A percentile compares a stretch with the other conserved stretches of the same genome.
Evolutionary conservation across 2,113 vertebrate species (phyloP).

Genomic region (Corvus moneduloides): DNA sequence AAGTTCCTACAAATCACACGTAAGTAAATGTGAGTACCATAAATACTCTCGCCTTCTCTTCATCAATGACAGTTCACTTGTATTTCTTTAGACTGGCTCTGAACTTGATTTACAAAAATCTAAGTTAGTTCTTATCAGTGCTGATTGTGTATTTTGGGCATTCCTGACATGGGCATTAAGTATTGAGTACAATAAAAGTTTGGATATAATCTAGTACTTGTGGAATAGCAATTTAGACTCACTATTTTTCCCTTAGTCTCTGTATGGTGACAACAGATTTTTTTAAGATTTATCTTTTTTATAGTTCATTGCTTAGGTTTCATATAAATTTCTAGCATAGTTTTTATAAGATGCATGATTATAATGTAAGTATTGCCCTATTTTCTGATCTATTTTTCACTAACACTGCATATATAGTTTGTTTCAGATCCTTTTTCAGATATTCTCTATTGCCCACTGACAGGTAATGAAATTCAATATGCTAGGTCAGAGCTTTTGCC

Average conservation of each 20-base stretch:
- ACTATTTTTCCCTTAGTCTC: neutral
- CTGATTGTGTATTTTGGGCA: neutral
- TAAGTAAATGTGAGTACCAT: neutral
- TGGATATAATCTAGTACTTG: neutral
- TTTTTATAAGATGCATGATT: neutral
- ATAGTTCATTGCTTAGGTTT: neutral
- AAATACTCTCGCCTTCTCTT: neutral
- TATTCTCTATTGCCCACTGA: neutral
- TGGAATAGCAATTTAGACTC: neutral
- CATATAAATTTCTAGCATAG: neutral
- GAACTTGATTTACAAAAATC: neutral
- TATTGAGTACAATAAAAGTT: neutral
- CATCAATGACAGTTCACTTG: neutral
- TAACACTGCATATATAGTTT: neutral
- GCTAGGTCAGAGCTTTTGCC: neutral
- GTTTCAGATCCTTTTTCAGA: neutral
- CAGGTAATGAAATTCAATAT: neutral
- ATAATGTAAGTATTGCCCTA: neutral
- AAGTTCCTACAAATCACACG: neutral
- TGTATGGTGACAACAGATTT: neutral
- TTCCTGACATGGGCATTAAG: neutral
- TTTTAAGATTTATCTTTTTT: neutral
- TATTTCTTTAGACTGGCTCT: neutral
- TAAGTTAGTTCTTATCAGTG: neutral
- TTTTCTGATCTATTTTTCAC: neutral